Base-by-base conservation (phyloP, 2,888 invertebrate genomes). In the Helicoverpa assulta region DNA sequence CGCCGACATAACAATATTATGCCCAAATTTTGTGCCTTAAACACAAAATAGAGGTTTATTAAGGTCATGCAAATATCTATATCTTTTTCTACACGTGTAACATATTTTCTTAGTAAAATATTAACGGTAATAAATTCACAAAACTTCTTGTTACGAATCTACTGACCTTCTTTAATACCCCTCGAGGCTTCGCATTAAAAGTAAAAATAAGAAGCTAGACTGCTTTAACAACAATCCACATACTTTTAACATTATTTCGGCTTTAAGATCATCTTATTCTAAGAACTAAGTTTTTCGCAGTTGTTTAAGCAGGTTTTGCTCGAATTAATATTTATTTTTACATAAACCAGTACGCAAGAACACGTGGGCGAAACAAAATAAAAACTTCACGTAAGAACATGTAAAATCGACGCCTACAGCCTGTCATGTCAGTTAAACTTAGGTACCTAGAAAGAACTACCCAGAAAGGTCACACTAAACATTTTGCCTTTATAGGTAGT, bases 61-160 rank as follows among this genome's bases (percentile, higher is more conserved):
- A 75, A 56, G 37, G 16, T 47, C 21, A 16, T 12, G 21, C 69
- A 60, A 68, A 75, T 72, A 72, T 60, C 40, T 59, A 60, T 68
- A 59, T 21, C 21, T 50, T 37, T 7, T 43, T 55, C 55, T 59
- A 50, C 53, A 53, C 21, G 37, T 57, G 18, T 40, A 55, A 29
- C 57, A 53, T 12, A 14, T 47, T 47, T 47, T 12, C 6, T n/a
- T n/a, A 16, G 16, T 47, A n/a, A n/a, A 47, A n/a, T 12, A 47
- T 47, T n/a, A 47, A n/a, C 6, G 6, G 16, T n/a, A 47, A 47
- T 6, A 47, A n/a, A n/a, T 57, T 43, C 51, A 60, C 50, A 51
- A n/a, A n/a, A 8, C 40, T 16, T 16, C 33, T 33, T 26, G 26
- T 26, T 33, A 33, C 8, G 12, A 33, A 53, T 16, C 33, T 33